These are phyloP conservation scores for Aethes cnicana DNA, from an alignment of 2,888 invertebrate genomes.

Conservation along the genomic window DNA sequence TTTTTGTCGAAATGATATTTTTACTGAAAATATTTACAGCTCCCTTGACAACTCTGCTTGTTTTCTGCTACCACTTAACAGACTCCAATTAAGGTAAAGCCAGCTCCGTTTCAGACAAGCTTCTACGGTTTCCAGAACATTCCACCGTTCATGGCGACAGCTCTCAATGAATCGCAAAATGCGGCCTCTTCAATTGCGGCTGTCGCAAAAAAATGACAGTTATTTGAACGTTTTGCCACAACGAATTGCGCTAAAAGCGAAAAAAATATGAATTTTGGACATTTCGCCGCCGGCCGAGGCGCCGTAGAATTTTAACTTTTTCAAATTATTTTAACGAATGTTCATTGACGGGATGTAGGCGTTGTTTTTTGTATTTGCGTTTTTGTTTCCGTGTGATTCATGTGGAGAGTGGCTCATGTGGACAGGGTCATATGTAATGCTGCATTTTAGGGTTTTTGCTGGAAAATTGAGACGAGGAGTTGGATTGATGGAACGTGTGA, in stretches of 20 bases:
- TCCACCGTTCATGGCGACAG: too few relatives aligned
- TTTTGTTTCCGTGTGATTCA: slow-evolving; percentile 11
- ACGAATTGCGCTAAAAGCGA: slow-evolving; percentile 55
- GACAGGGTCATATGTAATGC: neutral
- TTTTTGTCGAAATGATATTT: too few relatives aligned
- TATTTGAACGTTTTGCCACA: slow-evolving; percentile 53
- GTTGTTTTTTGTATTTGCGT: slow-evolving; percentile 48
- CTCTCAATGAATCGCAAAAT: slow-evolving; percentile 33
- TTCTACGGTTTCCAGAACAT: too few relatives aligned
- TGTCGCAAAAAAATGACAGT: slow-evolving; percentile 56
- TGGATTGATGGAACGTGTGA: neutral
- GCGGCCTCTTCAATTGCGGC: slow-evolving; percentile 49
- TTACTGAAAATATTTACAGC: too few relatives aligned
- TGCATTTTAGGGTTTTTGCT: slow-evolving; percentile 8
- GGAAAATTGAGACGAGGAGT: neutral
- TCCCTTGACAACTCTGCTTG: too few relatives aligned
- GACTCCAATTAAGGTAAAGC: too few relatives aligned
- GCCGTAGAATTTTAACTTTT: slow-evolving; percentile 50
- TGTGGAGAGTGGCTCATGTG: neutral
- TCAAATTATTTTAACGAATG: too few relatives aligned
- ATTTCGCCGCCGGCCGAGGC: slow-evolving; percentile 47
- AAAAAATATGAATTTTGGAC: slow-evolving; percentile 55
- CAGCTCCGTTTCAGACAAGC: too few relatives aligned
- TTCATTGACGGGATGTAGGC: slow-evolving; percentile 45
- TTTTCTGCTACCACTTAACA: too few relatives aligned